Percentiles rank a stretch among this genome's conserved stretches.
phyloP scores from a whole-genome alignment of 2,113 vertebrate species.

The Neoarius graeffei region DNA sequence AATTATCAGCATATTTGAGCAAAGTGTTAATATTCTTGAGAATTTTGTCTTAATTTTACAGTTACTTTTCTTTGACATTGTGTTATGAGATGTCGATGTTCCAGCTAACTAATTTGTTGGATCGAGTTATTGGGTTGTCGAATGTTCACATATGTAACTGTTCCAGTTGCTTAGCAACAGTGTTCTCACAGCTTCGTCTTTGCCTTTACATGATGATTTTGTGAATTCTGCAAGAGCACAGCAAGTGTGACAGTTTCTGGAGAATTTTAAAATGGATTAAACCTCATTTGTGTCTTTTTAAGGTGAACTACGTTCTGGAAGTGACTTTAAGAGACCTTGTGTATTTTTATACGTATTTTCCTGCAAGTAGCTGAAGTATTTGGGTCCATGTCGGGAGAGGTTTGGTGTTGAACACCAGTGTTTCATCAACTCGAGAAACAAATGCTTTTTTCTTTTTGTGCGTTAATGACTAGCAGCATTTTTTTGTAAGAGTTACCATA shows the following conservation, averaged over 20 bases:
- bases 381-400: background rate
- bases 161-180: background rate
- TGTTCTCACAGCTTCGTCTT: background rate
- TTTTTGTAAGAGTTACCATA: background rate
- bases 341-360: background rate
- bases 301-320: no score
- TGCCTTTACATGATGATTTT: background rate
- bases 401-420: background rate
- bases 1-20: background rate
- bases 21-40: background rate
- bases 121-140: no score
- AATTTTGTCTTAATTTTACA: background rate
- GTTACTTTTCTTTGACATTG: background rate
- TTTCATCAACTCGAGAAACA: background rate
- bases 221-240: background rate
- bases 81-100: background rate
- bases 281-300: no score
- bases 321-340: background rate
- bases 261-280: no score
- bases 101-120: background rate
- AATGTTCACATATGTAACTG: background rate
- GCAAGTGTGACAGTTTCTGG: background rate
- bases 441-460: background rate
- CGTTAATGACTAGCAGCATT: background rate
- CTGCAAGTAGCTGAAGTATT: background rate